Conservation (phyloP, 2,797 vertebrate genomes). For the Cossypha polioptera region DNA sequence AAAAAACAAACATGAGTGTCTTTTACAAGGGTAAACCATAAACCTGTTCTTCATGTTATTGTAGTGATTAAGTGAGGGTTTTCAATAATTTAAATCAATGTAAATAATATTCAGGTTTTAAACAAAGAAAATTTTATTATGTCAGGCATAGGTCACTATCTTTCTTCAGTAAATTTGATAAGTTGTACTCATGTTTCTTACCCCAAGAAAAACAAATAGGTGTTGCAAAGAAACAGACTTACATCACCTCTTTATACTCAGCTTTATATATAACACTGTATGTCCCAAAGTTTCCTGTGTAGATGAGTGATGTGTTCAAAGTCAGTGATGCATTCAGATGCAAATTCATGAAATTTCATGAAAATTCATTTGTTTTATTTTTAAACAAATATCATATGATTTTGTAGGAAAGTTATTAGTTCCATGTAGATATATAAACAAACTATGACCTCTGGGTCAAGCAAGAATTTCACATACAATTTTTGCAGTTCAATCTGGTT, state of each 20-base stretch:
- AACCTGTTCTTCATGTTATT: background rate
- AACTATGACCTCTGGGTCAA: background rate
- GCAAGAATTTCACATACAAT: background rate
- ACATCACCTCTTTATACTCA: background rate
- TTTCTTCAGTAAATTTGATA: background rate
- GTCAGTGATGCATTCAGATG: background rate
- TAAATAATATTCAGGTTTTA: background rate
- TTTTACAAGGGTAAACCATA: background rate
- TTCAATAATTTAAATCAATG: background rate
- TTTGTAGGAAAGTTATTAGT: background rate
- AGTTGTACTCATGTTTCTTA: background rate
- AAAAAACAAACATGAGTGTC: background rate
- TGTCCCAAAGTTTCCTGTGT: background rate
- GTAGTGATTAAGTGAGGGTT: background rate
- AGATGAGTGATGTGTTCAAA: background rate
- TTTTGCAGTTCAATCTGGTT: background rate
- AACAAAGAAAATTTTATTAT: background rate
- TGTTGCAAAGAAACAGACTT: background rate
- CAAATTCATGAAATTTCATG: background rate
- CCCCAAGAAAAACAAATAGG: background rate
- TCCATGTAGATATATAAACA: background rate
- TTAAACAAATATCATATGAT: background rate
- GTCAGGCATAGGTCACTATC: background rate
- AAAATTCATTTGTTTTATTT: no score
- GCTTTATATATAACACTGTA: background rate